Conservation (phyloP, 2,113 vertebrate genomes). For the Microcebus jonahi region DNA sequence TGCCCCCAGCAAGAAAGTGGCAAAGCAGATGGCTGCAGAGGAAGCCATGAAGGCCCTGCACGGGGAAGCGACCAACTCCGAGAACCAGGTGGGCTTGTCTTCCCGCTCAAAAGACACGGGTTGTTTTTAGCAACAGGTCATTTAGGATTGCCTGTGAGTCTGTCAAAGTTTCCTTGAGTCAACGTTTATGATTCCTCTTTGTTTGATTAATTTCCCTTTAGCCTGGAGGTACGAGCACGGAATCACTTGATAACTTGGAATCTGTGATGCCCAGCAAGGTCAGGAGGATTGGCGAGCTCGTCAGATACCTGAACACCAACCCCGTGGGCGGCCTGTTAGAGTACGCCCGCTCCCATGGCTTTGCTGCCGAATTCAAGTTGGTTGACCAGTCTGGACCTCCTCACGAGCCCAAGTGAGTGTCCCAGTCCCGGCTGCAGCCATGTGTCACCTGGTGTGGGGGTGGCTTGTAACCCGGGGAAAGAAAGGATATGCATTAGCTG, state of each 20-base stretch:
- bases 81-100: constrained; percentile 48
- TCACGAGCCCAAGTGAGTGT: constrained; percentile 94
- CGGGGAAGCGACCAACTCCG: constrained; percentile 74
- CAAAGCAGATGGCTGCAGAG: constrained; percentile 96
- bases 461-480: background rate
- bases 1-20: constrained; percentile 96
- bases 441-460: fast-evolving
- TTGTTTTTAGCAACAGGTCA: fast-evolving
- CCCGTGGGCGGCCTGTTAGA: constrained; percentile 95
- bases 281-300: constrained; percentile 92
- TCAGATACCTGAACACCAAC: constrained; percentile 96
- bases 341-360: constrained; percentile 95
- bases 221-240: background rate
- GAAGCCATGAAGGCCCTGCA: constrained; percentile 94
- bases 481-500: fast-evolving
- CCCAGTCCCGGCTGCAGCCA: fast-evolving
- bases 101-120: background rate
- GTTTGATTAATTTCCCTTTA: constrained; percentile 45
- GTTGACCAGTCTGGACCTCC: constrained; percentile 94
- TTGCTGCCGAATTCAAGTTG: constrained; percentile 96
- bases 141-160: fast-evolving
- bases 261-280: constrained; percentile 86
- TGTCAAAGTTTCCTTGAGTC: background rate
- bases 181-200: background rate
- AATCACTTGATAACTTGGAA: constrained; percentile 54